These are phyloP conservation scores for Merodon equestris DNA, from an alignment of 2,888 invertebrate genomes.

Conservation along the genomic window DNA sequence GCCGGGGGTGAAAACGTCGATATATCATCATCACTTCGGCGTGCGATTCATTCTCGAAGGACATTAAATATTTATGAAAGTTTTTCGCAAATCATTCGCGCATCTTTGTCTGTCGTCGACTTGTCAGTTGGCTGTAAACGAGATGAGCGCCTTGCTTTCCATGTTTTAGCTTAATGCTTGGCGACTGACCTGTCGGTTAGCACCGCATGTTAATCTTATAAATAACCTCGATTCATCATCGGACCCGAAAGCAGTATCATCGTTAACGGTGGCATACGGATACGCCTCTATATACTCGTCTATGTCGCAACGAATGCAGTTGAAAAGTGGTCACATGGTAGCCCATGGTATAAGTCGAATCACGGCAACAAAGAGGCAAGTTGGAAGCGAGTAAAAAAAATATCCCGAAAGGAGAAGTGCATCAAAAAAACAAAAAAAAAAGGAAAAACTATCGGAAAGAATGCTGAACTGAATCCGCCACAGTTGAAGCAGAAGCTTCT, in stretches of 20 bases:
- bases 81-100: conserved; percentile 43
- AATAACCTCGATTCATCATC: conserved; percentile 51
- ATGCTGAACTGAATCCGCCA: conserved; percentile 9
- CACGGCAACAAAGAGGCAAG: no score
- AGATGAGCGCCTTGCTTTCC: background rate
- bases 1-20: conserved; percentile 2
- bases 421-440: conserved; percentile 32
- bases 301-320: conserved; percentile 9
- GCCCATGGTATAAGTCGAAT: no score
- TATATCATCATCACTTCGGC: conserved; percentile 4
- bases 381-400: no score
- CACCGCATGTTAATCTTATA: conserved; percentile 52
- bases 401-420: background rate
- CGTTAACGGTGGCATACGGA: conserved; percentile 15
- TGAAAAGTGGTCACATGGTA: no score
- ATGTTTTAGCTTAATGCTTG: no score
- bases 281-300: conserved; percentile 26
- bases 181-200: conserved; percentile 3
- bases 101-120: conserved; percentile 43
- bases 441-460: conserved; percentile 27
- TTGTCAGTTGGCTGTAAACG: conserved; percentile 40
- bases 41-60: conserved; percentile 5
- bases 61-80: conserved; percentile 44
- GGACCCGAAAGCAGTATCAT: conserved; percentile 18
- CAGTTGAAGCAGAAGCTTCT: conserved; percentile 12